A percentile compares a stretch with the other conserved stretches of the same genome.
Evolutionary conservation across 2,113 vertebrate genomes (phyloP).

Genomic region (Semicossyphus pulcher): DNA sequence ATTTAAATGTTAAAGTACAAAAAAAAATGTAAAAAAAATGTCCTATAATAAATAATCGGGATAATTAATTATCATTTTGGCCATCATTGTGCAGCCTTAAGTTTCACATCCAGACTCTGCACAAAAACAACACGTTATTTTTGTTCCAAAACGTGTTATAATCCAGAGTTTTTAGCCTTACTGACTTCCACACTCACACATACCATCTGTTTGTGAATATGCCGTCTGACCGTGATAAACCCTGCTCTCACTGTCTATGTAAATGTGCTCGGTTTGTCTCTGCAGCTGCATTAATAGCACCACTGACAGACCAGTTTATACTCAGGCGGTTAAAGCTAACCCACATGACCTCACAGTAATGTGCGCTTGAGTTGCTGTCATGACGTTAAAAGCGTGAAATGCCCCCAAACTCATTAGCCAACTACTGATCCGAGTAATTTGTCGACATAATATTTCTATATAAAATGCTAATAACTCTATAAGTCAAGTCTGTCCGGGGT

Average conservation of each 20-base stretch:
- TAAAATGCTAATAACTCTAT: background rate
- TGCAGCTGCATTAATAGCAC: background rate
- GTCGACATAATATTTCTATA: background rate
- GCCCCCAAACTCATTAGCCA: slow-evolving; percentile 31
- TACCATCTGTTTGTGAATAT: background rate
- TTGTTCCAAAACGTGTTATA: no score
- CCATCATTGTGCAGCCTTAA: no score
- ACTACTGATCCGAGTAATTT: slow-evolving; percentile 33
- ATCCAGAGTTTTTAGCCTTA: slow-evolving; percentile 2
- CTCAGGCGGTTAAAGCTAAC: background rate
- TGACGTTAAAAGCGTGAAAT: slow-evolving; percentile 13
- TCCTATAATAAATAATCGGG: no score
- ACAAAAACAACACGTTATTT: no score
- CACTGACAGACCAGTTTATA: background rate
- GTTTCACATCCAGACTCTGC: background rate
- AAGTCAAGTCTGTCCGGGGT: background rate
- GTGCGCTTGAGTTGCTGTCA: slow-evolving; percentile 6
- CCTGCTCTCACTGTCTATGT: background rate
- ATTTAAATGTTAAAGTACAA: no score
- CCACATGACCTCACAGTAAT: slow-evolving; percentile 1
- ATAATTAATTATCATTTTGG: no score
- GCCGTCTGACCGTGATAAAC: background rate
- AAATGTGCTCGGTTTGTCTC: slow-evolving; percentile 3
- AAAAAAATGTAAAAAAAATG: no score
- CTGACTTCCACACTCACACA: background rate